Evolutionary conservation across 2,797 vertebrate genomes (phyloP).

Genomic region (Pyrocephalus nanus): DNA sequence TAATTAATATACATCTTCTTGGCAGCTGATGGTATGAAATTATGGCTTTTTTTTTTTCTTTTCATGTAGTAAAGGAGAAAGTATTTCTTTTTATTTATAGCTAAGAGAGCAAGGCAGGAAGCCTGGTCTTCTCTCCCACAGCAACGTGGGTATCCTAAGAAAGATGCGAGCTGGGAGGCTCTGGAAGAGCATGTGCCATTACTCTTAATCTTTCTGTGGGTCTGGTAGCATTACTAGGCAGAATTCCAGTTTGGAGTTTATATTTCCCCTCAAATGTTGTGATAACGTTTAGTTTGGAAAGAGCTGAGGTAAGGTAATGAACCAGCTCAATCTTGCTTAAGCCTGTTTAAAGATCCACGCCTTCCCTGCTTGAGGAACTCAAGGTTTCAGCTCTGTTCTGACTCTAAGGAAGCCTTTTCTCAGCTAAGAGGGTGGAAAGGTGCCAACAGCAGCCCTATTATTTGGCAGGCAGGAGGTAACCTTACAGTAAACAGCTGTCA

Average conservation of each 20-base stretch:
- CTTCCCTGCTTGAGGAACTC: neutral
- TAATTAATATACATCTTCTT: neutral
- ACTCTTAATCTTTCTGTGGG: neutral
- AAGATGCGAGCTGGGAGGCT: neutral
- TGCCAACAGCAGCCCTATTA: constrained; percentile 45
- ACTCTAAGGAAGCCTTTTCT: neutral
- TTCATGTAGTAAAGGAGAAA: neutral
- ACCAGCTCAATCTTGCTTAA: neutral
- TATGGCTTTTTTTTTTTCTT: neutral
- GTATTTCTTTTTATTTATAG: neutral
- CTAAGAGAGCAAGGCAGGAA: neutral
- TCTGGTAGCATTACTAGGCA: neutral
- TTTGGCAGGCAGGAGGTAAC: constrained; percentile 66
- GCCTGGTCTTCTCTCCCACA: neutral
- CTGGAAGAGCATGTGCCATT: neutral
- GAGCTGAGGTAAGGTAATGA: neutral
- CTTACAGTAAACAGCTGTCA: constrained; percentile 70
- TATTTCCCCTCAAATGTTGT: neutral
- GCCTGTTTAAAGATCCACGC: neutral
- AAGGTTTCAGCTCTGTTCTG: fast-evolving
- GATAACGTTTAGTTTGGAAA: neutral
- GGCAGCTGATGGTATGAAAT: neutral
- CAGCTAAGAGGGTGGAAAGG: constrained; percentile 4
- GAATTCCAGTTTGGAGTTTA: neutral
- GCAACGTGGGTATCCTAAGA: neutral